These are phyloP conservation scores for Amblyornis subalaris DNA, from an alignment of 2,113 vertebrate genomes.

Conservation along the genomic window DNA sequence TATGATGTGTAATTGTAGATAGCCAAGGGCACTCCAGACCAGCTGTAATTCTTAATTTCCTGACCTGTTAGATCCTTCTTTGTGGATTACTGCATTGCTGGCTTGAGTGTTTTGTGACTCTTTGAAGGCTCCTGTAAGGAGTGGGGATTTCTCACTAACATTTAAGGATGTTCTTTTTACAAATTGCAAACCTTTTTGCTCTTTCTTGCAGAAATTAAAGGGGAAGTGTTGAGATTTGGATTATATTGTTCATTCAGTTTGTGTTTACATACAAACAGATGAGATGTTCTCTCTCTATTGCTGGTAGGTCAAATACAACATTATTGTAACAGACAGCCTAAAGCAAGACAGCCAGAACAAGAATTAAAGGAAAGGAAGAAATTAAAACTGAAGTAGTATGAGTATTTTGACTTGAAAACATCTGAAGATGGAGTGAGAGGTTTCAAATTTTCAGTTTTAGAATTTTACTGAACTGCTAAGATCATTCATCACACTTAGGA, in stretches of 20 bases:
- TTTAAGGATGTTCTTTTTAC: neutral
- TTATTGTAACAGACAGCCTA: neutral
- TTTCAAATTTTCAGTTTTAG: neutral
- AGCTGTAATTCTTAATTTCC: conserved; percentile 13
- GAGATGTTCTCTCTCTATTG: neutral
- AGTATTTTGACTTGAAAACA: neutral
- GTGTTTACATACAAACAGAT: neutral
- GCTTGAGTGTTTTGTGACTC: neutral
- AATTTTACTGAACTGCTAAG: neutral
- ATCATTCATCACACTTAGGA: neutral
- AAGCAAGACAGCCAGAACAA: neutral
- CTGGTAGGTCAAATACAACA: neutral
- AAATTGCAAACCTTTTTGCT: neutral
- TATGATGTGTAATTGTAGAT: neutral
- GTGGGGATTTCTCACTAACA: neutral
- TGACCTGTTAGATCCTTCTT: neutral
- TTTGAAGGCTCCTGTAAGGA: neutral
- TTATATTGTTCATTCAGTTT: neutral
- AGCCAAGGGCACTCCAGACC: neutral
- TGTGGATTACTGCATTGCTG: neutral
- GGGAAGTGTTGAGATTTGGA: neutral
- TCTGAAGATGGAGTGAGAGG: neutral
- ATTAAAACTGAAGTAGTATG: neutral
- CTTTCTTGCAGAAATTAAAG: neutral
- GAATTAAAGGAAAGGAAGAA: neutral